Evolutionary conservation across 1,140 invertebrate species (phyloP).

Genomic region (Drosophila kurseongensis): DNA sequence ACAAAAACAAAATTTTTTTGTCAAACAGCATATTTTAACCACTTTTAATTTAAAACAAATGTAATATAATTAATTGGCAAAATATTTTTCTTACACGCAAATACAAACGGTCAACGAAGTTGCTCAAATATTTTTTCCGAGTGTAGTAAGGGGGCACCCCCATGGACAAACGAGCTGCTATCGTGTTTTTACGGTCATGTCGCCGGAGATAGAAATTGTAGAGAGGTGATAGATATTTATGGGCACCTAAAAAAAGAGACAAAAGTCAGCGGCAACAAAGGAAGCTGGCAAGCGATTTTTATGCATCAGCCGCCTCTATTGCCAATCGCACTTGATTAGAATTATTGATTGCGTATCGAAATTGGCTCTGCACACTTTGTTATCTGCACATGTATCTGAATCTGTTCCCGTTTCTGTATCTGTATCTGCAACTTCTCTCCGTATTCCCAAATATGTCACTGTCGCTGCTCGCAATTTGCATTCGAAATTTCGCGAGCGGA

Average conservation of each 20-base stretch:
- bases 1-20: too few relatives aligned
- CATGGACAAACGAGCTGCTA: constrained; percentile 20
- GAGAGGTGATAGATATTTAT: constrained; percentile 63
- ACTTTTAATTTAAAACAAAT: too few relatives aligned
- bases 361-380: constrained; percentile 65
- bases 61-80: too few relatives aligned
- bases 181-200: constrained; percentile 70
- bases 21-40: too few relatives aligned
- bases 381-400: constrained; percentile 36
- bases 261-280: constrained; percentile 47
- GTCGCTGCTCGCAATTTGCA: constrained; percentile 28
- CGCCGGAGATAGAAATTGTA: constrained; percentile 16
- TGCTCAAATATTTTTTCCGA: not conserved
- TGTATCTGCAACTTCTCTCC: not conserved
- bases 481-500: constrained; percentile 4
- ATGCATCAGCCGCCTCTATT: constrained; percentile 55
- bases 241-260: constrained; percentile 54
- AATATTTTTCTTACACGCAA: too few relatives aligned
- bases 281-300: constrained; percentile 51
- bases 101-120: too few relatives aligned
- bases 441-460: constrained; percentile 26
- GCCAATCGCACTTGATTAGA: constrained; percentile 80
- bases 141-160: constrained; percentile 7
- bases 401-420: not conserved
- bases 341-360: constrained; percentile 81